phyloP scores from a whole-genome alignment of 2,797 vertebrate species.

The Miichthys miiuy region DNA sequence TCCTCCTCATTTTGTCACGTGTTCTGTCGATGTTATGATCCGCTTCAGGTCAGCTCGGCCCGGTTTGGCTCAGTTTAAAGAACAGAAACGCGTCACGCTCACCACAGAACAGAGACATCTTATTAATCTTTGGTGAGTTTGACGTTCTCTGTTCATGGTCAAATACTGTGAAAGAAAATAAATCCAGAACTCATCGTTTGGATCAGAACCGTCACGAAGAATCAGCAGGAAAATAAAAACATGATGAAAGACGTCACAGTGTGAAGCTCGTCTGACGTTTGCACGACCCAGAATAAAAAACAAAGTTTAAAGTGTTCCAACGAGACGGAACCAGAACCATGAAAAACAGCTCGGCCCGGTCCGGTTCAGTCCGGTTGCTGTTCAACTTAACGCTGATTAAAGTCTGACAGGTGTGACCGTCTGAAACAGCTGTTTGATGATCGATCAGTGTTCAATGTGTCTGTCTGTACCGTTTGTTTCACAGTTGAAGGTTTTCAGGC shows the following conservation, averaged over 20 bases:
- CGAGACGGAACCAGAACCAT: neutral
- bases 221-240: conserved; percentile 3
- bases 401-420: too few species aligned
- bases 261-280: conserved; percentile 14
- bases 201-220: too few species aligned
- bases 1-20: too few species aligned
- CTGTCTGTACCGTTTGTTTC: neutral
- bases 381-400: too few species aligned
- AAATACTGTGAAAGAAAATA: neutral
- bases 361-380: too few species aligned
- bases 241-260: neutral
- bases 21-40: too few species aligned
- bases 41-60: neutral
- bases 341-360: neutral
- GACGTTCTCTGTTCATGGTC: too few species aligned
- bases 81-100: conserved; percentile 5
- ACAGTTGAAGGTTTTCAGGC: too few species aligned
- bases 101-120: neutral
- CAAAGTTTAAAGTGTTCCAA: neutral
- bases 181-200: too few species aligned
- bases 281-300: conserved; percentile 48
- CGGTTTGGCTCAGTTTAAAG: conserved; percentile 28
- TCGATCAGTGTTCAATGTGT: neutral
- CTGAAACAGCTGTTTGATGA: neutral
- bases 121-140: conserved; percentile 3